Conservation (phyloP, 92 coral and sea anemone genomes). For the Zoanthus sansibaricus region DNA sequence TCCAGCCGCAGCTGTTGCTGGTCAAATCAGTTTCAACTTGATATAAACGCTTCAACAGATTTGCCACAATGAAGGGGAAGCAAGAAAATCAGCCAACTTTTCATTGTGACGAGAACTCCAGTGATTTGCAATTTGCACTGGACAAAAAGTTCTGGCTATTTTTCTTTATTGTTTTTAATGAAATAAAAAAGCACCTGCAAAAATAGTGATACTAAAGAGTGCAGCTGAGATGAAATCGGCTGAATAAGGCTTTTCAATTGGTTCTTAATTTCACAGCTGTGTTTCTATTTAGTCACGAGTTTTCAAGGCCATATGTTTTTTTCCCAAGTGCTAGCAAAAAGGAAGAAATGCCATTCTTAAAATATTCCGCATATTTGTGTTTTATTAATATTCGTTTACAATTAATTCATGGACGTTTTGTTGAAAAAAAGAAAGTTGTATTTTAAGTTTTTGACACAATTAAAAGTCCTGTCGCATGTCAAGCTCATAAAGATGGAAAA, state of each 20-base stretch:
- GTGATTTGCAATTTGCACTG: background rate
- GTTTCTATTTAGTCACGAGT: background rate
- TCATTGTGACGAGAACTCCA: conserved; percentile 29
- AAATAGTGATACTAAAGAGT: background rate
- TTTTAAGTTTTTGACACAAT: too few relatives aligned
- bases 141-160: background rate
- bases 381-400: too few relatives aligned
- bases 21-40: too few relatives aligned
- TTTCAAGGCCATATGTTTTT: conserved; percentile 3
- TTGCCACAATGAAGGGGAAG: too few relatives aligned
- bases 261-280: conserved; percentile 21
- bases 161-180: background rate
- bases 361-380: too few relatives aligned
- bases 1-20: too few relatives aligned
- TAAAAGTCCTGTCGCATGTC: too few relatives aligned
- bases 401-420: too few relatives aligned
- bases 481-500: too few relatives aligned
- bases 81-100: background rate
- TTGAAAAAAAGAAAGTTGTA: too few relatives aligned
- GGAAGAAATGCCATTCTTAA: too few relatives aligned
- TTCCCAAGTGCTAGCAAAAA: background rate
- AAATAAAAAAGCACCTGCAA: conserved; percentile 20
- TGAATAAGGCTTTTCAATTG: background rate
- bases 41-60: too few relatives aligned
- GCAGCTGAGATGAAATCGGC: conserved; percentile 32